Percentiles rank a stretch among this genome's conserved stretches.
These are phyloP conservation scores for Timandra comae DNA, from an alignment of 2,888 invertebrate genomes.

Conservation along the genomic window DNA sequence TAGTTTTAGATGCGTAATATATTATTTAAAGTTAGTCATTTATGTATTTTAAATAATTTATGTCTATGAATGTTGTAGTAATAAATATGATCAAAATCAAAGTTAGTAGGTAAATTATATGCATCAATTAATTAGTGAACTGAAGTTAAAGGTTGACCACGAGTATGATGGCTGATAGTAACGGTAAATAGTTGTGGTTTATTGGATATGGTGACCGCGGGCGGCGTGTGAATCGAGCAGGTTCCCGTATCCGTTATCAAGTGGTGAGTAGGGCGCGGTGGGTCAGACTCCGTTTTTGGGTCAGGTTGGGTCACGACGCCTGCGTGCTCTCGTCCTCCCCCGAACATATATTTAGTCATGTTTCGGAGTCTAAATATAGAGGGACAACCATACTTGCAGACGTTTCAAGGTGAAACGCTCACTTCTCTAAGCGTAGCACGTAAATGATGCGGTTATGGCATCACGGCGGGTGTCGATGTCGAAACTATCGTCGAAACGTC, in stretches of 20 bases:
- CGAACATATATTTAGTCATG: constrained; percentile 51
- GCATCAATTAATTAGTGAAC: not conserved
- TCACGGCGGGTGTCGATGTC: constrained; percentile 53
- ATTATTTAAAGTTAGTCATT: constrained; percentile 11
- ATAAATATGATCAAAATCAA: constrained; percentile 4
- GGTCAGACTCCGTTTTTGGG: constrained; percentile 66
- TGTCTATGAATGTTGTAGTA: no score
- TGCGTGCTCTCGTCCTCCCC: constrained; percentile 56
- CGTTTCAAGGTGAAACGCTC: constrained; percentile 70
- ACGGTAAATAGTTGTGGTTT: constrained; percentile 34
- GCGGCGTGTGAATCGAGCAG: constrained; percentile 46
- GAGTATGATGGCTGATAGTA: constrained; percentile 30
- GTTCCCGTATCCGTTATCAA: constrained; percentile 67
- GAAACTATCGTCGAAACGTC: constrained; percentile 54
- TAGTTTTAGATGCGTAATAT: not conserved
- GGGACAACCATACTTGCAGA: constrained; percentile 53
- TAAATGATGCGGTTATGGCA: constrained; percentile 67
- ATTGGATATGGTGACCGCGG: constrained; percentile 37
- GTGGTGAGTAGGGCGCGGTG: constrained; percentile 56
- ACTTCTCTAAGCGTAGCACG: constrained; percentile 68
- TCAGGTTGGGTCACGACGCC: constrained; percentile 73
- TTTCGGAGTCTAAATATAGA: constrained; percentile 65
- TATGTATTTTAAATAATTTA: no score
- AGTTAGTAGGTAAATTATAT: constrained; percentile 5
- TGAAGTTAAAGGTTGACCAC: not conserved